Conservation (phyloP, 1,140 invertebrate genomes). For the Cydia strobilella region DNA sequence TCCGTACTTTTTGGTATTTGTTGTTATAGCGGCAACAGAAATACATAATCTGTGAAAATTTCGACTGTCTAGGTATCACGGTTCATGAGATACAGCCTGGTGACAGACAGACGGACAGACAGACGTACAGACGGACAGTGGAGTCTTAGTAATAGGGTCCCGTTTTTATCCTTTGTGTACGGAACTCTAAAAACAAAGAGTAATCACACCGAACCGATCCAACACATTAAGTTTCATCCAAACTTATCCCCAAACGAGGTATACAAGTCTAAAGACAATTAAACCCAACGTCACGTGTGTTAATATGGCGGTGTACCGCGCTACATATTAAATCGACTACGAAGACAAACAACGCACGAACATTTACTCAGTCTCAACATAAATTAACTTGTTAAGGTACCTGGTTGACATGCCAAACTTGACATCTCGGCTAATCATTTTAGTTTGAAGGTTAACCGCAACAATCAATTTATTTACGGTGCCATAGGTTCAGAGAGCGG, state of each 20-base stretch:
- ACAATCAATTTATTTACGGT: too few relatives aligned
- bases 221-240: not conserved
- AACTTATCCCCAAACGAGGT: not conserved
- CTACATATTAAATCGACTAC: conserved; percentile 16
- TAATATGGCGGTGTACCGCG: not conserved
- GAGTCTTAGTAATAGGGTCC: too few relatives aligned
- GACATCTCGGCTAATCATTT: conserved; percentile 25
- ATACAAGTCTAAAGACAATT: conserved; percentile 5
- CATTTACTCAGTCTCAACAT: conserved; percentile 21
- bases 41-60: too few relatives aligned
- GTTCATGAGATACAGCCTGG: too few relatives aligned
- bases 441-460: conserved; percentile 22
- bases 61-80: too few relatives aligned
- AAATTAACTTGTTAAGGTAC: conserved; percentile 22
- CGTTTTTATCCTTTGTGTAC: too few relatives aligned
- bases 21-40: too few relatives aligned
- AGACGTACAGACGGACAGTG: too few relatives aligned
- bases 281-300: not conserved
- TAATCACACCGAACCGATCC: not conserved
- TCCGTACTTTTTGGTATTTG: too few relatives aligned
- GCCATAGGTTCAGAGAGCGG: too few relatives aligned
- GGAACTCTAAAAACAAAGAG: too few relatives aligned
- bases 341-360: not conserved
- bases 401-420: conserved; percentile 15
- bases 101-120: too few relatives aligned